Base-by-base conservation (phyloP, 2,797 vertebrate species). In the Sternotherus odoratus region DNA sequence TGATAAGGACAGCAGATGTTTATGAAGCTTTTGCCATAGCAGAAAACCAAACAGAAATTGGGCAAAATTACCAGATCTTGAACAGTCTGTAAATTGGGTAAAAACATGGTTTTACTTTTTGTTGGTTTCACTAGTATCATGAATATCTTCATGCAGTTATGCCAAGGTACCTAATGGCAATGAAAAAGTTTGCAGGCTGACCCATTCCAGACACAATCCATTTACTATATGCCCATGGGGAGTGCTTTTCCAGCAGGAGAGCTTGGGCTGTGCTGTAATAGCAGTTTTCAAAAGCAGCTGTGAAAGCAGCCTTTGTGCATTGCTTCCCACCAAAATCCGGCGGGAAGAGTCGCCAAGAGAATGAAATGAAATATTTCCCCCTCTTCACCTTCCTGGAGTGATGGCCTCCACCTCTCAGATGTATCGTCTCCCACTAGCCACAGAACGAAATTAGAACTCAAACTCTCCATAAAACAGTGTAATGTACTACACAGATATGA, bases 381-480 rank as follows among this genome's bases (percentile, higher is more conserved):
- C 54, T 95, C 15, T 2, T 12, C 5, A 4, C 77, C 51, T 26
- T 89, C 86, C 48, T 83, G 66, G 78, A 50, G 19, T 36, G 72
- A 39, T 4, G 17, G 85, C 51, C 85, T 60, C 53, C n/a, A n/a
- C n/a, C 77, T 75, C 72, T 69, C 82, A 51, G 43, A 48, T 92
- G 33, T 82, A 82, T 85, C 54, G 72, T 23, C 36, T 96, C 89
- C 82, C 78, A 50, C 33, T 85, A 43, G 48, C 60, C 93, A 36
- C 69, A 72, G 56, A 56, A 79, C 92, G 57, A 86, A 89, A 90
- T 88, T 82, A 79, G 78, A 94, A 82, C 83, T 82, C n/a, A 33
- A 77, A 19, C 94, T 83, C 51, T 89, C 75, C 2, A 4, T 66
- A n/a, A 77, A 3, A 4, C 60, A 75, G n/a, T 9, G 3, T 83